Base-by-base conservation (phyloP, 53 echinoderm and acorn worm species). In the Echinometra lucunter region DNA sequence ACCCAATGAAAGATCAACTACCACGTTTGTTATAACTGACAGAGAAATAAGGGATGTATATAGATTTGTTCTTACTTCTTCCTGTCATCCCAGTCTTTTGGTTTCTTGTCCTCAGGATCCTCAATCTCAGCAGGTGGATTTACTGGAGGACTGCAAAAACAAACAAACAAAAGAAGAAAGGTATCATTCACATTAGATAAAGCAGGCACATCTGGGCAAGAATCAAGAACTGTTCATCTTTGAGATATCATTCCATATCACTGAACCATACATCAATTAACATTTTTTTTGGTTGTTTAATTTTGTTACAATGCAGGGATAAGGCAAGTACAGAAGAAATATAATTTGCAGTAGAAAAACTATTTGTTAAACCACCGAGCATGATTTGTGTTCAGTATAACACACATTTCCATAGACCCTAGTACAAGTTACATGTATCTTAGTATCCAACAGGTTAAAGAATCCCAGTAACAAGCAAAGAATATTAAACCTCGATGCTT, bases 31-130 rank as follows among this genome's bases (percentile, higher is more conserved):
- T 19, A 3, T 63, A 25, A 21, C 63, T 63, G 63, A 63, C 13
- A 32, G 70, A 70, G 8, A 70, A n/a, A 70, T 34, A 70, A 10
- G 35, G 34, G 3, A 38, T 81, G 81, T 19, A n/a, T 47, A n/a
- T 10, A n/a, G 3, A 2, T 85, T 47, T 0, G 23, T 85, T 85
- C 96, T 98, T 95, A 97, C 98, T 96, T 98, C 90, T 98, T 98
- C 91, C 96, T 96, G 94, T 98, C 96, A 90, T 98, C 98, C 98
- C 98, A 98, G 69, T 98, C 98, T 23, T 94, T 57, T 91, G 98
- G 98, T 67, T 97, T 98, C 40, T 89, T 91, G 35, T 97, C 98
- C 85, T 95, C 92, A 25, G 98, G 98, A 93, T 98, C 98, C 57
- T 96, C 96, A 72, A 98, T 96, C 88, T 97, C 97, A 92, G 96